Conservation (phyloP, 2,113 vertebrate genomes). For the Struthio camelus region DNA sequence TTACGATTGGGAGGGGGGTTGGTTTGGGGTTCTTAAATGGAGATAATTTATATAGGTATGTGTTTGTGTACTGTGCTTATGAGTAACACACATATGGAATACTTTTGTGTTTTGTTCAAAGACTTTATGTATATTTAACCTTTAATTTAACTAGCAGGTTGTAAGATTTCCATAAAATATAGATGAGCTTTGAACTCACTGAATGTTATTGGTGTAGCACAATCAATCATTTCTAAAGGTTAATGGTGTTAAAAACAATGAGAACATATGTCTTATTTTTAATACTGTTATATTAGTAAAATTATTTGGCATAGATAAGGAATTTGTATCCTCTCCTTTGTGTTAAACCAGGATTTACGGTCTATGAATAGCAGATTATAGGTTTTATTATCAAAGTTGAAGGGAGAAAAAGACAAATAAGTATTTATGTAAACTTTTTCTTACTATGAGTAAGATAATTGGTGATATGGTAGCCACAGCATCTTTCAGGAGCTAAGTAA, state of each 20-base stretch:
- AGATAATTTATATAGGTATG: constrained; percentile 21
- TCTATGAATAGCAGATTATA: constrained; percentile 26
- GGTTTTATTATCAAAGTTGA: constrained; percentile 30
- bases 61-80: constrained; percentile 30
- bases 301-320: constrained; percentile 63
- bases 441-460: neutral
- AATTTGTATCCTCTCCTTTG: constrained; percentile 36
- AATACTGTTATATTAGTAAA: constrained; percentile 73
- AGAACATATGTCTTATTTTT: constrained; percentile 80
- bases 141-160: constrained; percentile 82
- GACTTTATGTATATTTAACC: constrained; percentile 84
- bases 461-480: neutral
- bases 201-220: constrained; percentile 75
- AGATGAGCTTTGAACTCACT: constrained; percentile 80
- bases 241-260: constrained; percentile 79
- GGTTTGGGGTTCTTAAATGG: constrained; percentile 25
- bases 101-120: constrained; percentile 74
- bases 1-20: neutral
- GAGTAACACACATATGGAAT: constrained; percentile 58
- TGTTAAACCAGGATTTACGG: constrained; percentile 5
- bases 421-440: constrained; percentile 32
- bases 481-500: neutral
- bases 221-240: constrained; percentile 81
- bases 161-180: constrained; percentile 81
- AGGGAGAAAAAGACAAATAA: neutral